phyloP scores from a whole-genome alignment of 1,140 invertebrate genomes.

The Brachionus angularis region DNA sequence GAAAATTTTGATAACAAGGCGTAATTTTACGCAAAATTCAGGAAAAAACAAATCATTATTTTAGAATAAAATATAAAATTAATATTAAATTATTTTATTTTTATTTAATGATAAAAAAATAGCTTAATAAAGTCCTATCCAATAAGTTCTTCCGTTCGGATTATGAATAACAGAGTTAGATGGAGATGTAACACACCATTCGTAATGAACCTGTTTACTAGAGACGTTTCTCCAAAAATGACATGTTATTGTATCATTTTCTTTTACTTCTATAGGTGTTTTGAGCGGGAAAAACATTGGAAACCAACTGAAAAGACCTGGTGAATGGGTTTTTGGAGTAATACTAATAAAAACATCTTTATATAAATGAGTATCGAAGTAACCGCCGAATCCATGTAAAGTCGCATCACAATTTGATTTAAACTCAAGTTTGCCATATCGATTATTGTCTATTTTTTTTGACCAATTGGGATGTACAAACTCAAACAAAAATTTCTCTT shows the following conservation, averaged over 20 bases:
- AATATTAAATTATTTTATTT: background rate
- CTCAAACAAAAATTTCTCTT: slow-evolving; percentile 74
- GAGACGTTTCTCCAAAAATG: slow-evolving; percentile 78
- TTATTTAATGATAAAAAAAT: background rate
- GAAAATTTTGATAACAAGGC: too few relatives aligned
- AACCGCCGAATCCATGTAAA: slow-evolving; percentile 87
- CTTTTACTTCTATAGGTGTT: slow-evolving; percentile 70
- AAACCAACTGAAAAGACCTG: slow-evolving; percentile 94
- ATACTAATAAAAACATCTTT: slow-evolving; percentile 81
- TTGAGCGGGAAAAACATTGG: slow-evolving; percentile 86
- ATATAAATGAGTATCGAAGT: slow-evolving; percentile 83
- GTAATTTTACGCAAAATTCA: too few relatives aligned
- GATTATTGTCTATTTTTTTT: slow-evolving; percentile 44
- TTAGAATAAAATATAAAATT: background rate
- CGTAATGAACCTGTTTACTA: slow-evolving; percentile 85
- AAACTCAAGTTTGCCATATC: slow-evolving; percentile 7
- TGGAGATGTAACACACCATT: slow-evolving; percentile 78
- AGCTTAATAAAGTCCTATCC: slow-evolving; percentile 28
- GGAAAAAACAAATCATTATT: too few relatives aligned
- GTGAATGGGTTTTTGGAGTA: slow-evolving; percentile 76
- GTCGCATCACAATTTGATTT: slow-evolving; percentile 65
- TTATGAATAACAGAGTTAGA: slow-evolving; percentile 69
- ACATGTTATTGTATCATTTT: slow-evolving; percentile 68
- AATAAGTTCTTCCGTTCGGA: slow-evolving; percentile 65
- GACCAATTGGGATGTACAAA: slow-evolving; percentile 78